Evolutionary conservation across 1,140 invertebrate species (phyloP).

Genomic region (Drosophila lacteicornis): DNA sequence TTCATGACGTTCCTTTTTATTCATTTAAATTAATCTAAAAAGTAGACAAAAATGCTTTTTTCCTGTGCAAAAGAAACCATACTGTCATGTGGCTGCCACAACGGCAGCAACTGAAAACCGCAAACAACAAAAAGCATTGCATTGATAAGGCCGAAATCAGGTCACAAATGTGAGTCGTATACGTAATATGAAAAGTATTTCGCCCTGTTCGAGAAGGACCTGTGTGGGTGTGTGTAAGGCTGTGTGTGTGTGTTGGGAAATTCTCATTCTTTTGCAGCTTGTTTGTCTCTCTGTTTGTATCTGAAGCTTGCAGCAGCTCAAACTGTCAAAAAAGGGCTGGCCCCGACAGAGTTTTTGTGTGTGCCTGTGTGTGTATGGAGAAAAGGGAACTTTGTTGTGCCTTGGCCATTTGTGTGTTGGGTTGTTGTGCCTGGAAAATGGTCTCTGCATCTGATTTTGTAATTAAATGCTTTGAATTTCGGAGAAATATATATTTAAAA

Average conservation of each 20-base stretch:
- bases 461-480: constrained; percentile 37
- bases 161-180: constrained; percentile 72
- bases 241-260: constrained; percentile 18
- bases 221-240: constrained; percentile 12
- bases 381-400: constrained; percentile 32
- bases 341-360: constrained; percentile 34
- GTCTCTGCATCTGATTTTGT: constrained; percentile 46
- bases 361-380: constrained; percentile 19
- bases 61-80: constrained; percentile 6
- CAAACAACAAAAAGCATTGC: constrained; percentile 68
- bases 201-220: constrained; percentile 53
- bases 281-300: constrained; percentile 44
- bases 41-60: neutral
- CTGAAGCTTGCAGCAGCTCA: constrained; percentile 45
- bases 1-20: too few species aligned
- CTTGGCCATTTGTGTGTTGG: constrained; percentile 21
- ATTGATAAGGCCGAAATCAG: constrained; percentile 80
- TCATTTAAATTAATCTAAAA: too few species aligned
- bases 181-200: constrained; percentile 77
- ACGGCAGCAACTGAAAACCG: constrained; percentile 31
- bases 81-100: constrained; percentile 56
- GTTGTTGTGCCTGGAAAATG: constrained; percentile 14
- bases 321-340: constrained; percentile 52
- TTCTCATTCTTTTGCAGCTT: constrained; percentile 32
- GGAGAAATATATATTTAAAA: constrained; percentile 16